phyloP scores from a whole-genome alignment of 2,113 vertebrate species.

The Vanacampus margaritifer region DNA sequence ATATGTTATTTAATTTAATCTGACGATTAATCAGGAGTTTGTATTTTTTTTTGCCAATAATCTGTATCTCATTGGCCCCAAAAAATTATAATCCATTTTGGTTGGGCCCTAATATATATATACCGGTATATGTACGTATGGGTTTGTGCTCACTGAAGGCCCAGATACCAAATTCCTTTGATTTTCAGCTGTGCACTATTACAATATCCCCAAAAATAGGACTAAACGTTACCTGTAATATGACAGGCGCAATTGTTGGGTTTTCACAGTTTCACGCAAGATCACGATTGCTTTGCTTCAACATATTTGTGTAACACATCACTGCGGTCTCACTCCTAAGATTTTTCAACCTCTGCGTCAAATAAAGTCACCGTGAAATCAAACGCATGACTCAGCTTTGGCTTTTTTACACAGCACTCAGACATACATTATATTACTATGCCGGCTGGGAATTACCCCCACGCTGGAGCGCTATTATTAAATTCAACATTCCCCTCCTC shows the following conservation, averaged over 20 bases:
- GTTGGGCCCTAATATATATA: too few relatives aligned
- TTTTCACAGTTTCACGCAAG: conserved; percentile 30
- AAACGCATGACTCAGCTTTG: conserved; percentile 43
- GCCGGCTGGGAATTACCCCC: conserved; percentile 31
- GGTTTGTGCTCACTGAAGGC: background rate
- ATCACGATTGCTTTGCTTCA: conserved; percentile 39
- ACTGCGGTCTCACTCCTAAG: conserved; percentile 35
- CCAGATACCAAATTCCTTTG: background rate
- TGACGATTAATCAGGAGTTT: too few relatives aligned
- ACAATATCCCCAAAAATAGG: background rate
- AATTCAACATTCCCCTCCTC: conserved; percentile 50
- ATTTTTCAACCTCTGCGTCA: conserved; percentile 39
- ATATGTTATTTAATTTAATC: too few relatives aligned
- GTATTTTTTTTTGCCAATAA: too few relatives aligned
- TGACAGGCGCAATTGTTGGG: conserved; percentile 15
- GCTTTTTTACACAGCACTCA: conserved; percentile 18
- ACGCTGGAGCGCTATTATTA: conserved; percentile 40
- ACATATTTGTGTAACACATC: conserved; percentile 49
- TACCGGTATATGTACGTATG: too few relatives aligned
- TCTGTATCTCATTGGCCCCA: too few relatives aligned
- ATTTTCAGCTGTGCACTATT: too few relatives aligned
- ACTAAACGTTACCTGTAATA: background rate
- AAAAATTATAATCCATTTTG: too few relatives aligned
- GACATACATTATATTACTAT: conserved; percentile 18
- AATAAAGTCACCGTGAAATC: conserved; percentile 49